phyloP scores from a whole-genome alignment of 1,140 invertebrate genomes.

The Camponotus vicinus region DNA sequence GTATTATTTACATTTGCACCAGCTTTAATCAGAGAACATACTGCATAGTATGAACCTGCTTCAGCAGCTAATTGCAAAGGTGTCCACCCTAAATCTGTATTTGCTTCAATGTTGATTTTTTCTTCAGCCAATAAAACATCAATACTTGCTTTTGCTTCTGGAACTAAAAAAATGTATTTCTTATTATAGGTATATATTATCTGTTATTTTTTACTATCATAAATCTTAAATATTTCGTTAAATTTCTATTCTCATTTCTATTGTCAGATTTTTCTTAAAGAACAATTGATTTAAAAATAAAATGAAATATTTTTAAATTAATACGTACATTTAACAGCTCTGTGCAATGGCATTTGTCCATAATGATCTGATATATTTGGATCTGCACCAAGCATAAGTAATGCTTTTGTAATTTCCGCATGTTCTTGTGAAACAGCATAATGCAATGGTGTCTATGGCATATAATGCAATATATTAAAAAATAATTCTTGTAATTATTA shows the following conservation, averaged over 20 bases:
- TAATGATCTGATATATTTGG: slow-evolving; percentile 84
- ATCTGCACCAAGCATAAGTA: slow-evolving; percentile 85
- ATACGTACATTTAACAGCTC: slow-evolving; percentile 84
- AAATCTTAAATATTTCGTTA: background rate
- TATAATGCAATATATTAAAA: slow-evolving; percentile 70
- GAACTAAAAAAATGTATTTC: slow-evolving; percentile 54
- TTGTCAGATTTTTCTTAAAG: background rate
- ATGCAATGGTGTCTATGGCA: slow-evolving; percentile 85
- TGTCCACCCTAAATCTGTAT: slow-evolving; percentile 84
- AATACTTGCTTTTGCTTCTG: slow-evolving; percentile 72
- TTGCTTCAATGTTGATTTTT: slow-evolving; percentile 69
- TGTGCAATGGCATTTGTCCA: slow-evolving; percentile 86
- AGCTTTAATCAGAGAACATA: slow-evolving; percentile 84
- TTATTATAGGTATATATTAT: slow-evolving; percentile 6
- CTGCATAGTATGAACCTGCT: slow-evolving; percentile 84
- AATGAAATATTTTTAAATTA: slow-evolving; percentile 11
- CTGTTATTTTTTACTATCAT: background rate
- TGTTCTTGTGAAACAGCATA: slow-evolving; percentile 85
- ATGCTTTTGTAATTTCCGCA: slow-evolving; percentile 79
- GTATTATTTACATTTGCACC: slow-evolving; percentile 85
- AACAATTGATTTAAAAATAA: background rate
- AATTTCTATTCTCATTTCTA: background rate
- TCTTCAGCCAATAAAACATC: slow-evolving; percentile 72
- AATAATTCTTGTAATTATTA: slow-evolving; percentile 46
- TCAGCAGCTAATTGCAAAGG: slow-evolving; percentile 86